A percentile compares a stretch with the other conserved stretches of the same genome.
These are phyloP conservation scores for Argyra leucocephala DNA, from an alignment of 2,888 invertebrate genomes.

Conservation along the genomic window DNA sequence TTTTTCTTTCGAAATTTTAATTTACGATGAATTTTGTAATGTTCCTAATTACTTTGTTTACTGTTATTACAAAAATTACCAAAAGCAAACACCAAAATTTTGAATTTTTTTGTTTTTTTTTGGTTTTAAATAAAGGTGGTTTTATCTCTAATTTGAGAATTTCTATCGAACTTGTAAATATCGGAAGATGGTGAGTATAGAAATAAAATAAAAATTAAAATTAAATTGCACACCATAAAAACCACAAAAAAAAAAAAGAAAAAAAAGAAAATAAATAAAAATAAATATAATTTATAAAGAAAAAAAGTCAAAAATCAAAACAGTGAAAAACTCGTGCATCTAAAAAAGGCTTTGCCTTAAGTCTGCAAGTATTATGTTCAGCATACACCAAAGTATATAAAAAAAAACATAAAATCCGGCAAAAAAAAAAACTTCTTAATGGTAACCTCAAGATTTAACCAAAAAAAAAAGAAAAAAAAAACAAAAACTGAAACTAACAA, in stretches of 20 bases:
- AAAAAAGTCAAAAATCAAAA: neutral
- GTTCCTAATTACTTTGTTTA: too few species aligned
- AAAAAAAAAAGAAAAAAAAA: too few species aligned
- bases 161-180: neutral
- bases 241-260: neutral
- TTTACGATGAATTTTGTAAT: too few species aligned
- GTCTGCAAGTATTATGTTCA: neutral
- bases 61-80: too few species aligned
- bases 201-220: neutral
- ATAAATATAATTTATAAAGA: neutral
- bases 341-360: constrained; percentile 1
- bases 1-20: too few species aligned
- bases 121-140: neutral
- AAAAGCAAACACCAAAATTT: too few species aligned
- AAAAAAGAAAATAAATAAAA: neutral
- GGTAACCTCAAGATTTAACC: neutral
- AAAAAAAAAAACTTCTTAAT: neutral
- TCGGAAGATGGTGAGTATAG: neutral
- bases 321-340: neutral
- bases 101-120: too few species aligned
- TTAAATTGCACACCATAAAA: neutral
- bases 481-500: too few species aligned
- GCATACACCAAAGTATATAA: neutral
- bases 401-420: neutral
- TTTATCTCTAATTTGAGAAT: neutral